These are phyloP conservation scores for Polypedilum pembai DNA, from an alignment of 1,140 invertebrate genomes.

Conservation along the genomic window DNA sequence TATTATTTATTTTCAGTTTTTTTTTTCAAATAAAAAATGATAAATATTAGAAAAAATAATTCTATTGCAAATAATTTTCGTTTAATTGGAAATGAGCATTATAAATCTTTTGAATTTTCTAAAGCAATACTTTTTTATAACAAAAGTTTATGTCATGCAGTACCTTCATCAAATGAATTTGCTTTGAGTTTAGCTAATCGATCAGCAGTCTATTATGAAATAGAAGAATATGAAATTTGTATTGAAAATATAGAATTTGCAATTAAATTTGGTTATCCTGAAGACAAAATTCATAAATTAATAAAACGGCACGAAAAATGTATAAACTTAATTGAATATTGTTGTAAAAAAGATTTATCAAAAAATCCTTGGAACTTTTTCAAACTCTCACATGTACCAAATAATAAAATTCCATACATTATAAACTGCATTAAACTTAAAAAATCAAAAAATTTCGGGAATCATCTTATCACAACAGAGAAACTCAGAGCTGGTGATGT, in stretches of 20 bases:
- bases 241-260: conserved; percentile 65
- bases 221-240: conserved; percentile 59
- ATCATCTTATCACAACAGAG: not conserved
- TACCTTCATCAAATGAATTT: conserved; percentile 47
- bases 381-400: not conserved
- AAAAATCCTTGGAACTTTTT: conserved; percentile 1
- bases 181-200: conserved; percentile 76
- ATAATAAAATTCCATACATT: not conserved
- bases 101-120: not conserved
- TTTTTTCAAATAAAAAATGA: not conserved
- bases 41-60: not conserved
- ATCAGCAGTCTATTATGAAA: conserved; percentile 76
- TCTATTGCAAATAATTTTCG: not conserved
- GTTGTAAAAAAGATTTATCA: not conserved
- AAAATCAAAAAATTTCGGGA: not conserved
- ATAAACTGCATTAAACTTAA: not conserved
- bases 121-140: not conserved
- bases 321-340: conserved; percentile 32
- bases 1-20: not conserved
- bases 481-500: not conserved
- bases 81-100: not conserved
- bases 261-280: conserved; percentile 62
- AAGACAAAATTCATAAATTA: conserved; percentile 66
- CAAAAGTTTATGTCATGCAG: not conserved
- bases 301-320: conserved; percentile 68